Evolutionary conservation across 2,888 invertebrate species (phyloP).

Genomic region (Trachelus stipa): DNA sequence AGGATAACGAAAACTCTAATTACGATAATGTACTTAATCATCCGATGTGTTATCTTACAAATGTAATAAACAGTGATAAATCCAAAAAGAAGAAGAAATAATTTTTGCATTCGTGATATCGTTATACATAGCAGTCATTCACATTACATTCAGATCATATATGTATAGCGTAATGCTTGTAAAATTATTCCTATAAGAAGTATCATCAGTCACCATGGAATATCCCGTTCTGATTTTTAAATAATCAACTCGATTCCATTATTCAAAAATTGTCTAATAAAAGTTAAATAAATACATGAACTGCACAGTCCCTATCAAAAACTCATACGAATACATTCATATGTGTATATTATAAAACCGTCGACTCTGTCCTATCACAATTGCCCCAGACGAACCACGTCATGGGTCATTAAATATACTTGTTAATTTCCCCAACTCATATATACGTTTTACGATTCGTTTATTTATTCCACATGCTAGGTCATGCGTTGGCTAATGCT

Average conservation of each 20-base stretch:
- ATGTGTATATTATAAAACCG: not conserved
- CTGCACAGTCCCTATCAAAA: not conserved
- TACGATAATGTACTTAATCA: not conserved
- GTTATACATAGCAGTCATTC: not conserved
- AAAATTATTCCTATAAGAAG: not conserved
- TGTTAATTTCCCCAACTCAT: too few relatives aligned
- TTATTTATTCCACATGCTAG: not conserved
- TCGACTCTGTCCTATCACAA: not conserved
- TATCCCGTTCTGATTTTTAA: not conserved
- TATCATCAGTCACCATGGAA: not conserved
- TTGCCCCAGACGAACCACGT: not conserved
- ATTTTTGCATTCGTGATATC: not conserved
- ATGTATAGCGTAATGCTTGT: not conserved
- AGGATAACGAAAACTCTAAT: not conserved
- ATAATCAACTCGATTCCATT: not conserved
- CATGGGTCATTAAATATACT: not conserved
- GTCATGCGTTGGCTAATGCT: not conserved
- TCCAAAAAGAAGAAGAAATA: not conserved
- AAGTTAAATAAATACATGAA: not conserved
- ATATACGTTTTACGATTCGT: not conserved
- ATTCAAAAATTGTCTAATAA: not conserved
- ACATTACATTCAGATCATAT: not conserved
- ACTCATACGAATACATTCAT: not conserved
- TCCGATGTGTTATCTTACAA: not conserved
- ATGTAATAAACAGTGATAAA: not conserved